Percentiles rank a stretch among this genome's conserved stretches.
These are phyloP conservation scores for Harpagifer antarcticus DNA, from an alignment of 2,797 vertebrate species.

Conservation along the genomic window DNA sequence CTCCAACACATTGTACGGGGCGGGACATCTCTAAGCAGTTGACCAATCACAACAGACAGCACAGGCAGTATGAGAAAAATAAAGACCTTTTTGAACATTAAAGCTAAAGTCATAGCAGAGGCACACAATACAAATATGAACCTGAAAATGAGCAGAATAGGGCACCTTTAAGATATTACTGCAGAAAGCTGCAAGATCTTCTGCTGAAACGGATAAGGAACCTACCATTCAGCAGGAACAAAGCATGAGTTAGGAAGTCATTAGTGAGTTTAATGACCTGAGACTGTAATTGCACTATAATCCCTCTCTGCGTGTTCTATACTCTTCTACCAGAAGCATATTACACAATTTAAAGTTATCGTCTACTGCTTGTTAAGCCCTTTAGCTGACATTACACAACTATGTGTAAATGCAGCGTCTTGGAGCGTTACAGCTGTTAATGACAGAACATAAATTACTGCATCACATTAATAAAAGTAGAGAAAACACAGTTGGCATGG, in stretches of 20 bases:
- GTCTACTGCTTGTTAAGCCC: neutral
- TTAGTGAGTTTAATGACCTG: conserved; percentile 49
- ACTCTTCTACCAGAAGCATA: neutral
- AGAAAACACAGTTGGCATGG: conserved; percentile 33
- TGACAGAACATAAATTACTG: conserved; percentile 17
- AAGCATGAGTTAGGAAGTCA: conserved; percentile 45
- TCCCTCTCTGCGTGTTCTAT: conserved; percentile 24
- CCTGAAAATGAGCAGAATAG: too few relatives aligned
- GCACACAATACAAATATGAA: too few relatives aligned
- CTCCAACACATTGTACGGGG: too few relatives aligned
- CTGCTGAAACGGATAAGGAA: neutral
- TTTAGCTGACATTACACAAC: neutral
- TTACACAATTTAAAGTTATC: conserved; percentile 26
- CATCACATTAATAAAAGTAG: conserved; percentile 20
- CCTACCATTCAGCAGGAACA: conserved; percentile 49
- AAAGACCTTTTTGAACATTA: too few relatives aligned
- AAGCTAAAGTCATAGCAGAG: too few relatives aligned
- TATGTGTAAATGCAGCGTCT: neutral
- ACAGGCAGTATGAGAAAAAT: too few relatives aligned
- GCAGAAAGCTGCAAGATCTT: neutral
- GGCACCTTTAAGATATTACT: neutral
- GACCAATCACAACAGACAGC: too few relatives aligned
- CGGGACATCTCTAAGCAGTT: too few relatives aligned
- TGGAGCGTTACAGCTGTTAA: conserved; percentile 11
- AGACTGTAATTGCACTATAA: conserved; percentile 54